Percentiles rank a stretch among this genome's conserved stretches.
Conservation (phyloP, 2,888 invertebrate genomes). For the Nymphalis c-album region DNA sequence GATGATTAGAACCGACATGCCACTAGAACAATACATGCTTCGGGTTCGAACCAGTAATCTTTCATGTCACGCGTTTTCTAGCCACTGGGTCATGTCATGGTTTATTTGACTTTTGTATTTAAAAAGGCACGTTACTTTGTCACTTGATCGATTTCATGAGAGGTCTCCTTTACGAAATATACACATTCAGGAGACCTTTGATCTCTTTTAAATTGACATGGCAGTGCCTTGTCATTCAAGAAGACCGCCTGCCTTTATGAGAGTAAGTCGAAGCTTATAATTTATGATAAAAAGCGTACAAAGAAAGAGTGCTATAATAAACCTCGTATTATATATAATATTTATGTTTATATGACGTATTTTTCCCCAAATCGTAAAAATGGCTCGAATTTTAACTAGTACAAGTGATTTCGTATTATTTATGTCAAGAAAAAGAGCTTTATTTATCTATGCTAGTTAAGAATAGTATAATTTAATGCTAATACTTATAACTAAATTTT, state of each 20-base stretch:
- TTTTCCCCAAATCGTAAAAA: no score
- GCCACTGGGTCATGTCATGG: no score
- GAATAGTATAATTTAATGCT: no score
- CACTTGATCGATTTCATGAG: slow-evolving; percentile 24
- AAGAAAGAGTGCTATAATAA: slow-evolving; percentile 7
- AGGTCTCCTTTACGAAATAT: slow-evolving; percentile 24
- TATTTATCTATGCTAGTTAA: no score
- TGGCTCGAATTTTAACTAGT: no score
- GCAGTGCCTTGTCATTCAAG: slow-evolving; percentile 15
- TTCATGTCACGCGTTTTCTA: no score
- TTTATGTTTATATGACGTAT: background rate
- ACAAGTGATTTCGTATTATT: no score
- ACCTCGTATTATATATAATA: background rate
- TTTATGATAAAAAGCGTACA: slow-evolving; percentile 10
- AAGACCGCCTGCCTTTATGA: slow-evolving; percentile 7
- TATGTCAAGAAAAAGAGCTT: no score
- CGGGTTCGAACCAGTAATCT: no score
- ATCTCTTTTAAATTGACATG: slow-evolving; percentile 33
- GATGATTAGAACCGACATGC: no score
- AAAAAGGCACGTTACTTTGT: slow-evolving; percentile 5
- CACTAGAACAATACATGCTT: no score
- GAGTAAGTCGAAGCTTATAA: slow-evolving; percentile 21
- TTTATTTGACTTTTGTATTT: background rate
- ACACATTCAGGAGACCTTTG: slow-evolving; percentile 29
- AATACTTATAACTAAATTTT: no score